Conservation (phyloP, 2,888 invertebrate species). For the Tetramorium bicarinatum region DNA sequence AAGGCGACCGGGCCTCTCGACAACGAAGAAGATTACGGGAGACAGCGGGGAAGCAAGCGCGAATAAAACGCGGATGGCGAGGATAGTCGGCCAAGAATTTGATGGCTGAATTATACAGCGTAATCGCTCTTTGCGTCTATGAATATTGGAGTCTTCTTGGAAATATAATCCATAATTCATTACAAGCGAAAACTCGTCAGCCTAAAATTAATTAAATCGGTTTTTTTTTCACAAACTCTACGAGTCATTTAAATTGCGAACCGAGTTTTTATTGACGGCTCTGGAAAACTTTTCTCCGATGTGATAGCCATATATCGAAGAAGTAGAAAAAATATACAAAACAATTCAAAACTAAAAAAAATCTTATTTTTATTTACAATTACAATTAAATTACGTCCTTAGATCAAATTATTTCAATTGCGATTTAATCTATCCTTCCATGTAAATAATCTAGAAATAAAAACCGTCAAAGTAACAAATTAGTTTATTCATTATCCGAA, state of each 20-base stretch:
- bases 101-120: not conserved
- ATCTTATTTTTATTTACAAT: not conserved
- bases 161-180: slow-evolving; percentile 35
- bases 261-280: slow-evolving; percentile 7
- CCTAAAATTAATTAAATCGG: slow-evolving; percentile 34
- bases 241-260: slow-evolving; percentile 23
- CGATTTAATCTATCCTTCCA: no score
- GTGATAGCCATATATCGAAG: not conserved
- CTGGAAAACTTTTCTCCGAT: not conserved
- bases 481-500: no score
- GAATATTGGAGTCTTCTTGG: slow-evolving; percentile 26
- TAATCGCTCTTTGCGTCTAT: slow-evolving; percentile 22
- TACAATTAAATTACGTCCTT: not conserved
- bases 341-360: not conserved
- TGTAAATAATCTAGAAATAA: no score
- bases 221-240: slow-evolving; percentile 1
- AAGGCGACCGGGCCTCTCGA: not conserved
- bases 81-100: not conserved
- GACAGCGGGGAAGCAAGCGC: not conserved
- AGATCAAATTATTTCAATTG: no score
- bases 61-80: not conserved
- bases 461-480: no score
- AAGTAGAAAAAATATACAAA: not conserved
- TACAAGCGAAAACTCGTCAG: slow-evolving; percentile 13
- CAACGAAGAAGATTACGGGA: not conserved